A percentile compares a stretch with the other conserved stretches of the same genome.
These are phyloP conservation scores for Penaeus monodon DNA, from an alignment of 2,888 invertebrate species.

Conservation along the genomic window DNA sequence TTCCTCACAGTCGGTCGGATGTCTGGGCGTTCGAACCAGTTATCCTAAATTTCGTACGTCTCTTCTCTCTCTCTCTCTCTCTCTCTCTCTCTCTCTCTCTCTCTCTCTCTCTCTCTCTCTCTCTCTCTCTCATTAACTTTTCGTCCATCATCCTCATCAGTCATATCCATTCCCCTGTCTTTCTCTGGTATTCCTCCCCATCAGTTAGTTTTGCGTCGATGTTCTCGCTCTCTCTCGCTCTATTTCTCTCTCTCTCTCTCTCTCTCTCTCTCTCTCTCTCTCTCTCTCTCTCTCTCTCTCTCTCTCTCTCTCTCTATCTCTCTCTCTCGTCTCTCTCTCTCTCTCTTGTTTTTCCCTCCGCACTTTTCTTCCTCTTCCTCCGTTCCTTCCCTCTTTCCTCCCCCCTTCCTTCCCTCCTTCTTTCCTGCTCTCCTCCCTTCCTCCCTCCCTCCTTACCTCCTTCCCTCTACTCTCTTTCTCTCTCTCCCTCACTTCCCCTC, in stretches of 20 bases:
- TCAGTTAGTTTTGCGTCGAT: not conserved
- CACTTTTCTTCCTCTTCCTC: not conserved
- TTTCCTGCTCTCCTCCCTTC: not conserved
- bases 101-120: conserved; percentile 1
- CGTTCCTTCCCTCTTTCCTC: not conserved
- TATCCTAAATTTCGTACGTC: too few relatives aligned
- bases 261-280: conserved; percentile 3
- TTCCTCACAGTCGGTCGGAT: too few relatives aligned
- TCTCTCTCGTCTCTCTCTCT: not conserved
- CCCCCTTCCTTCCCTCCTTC: not conserved
- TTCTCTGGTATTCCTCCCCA: not conserved
- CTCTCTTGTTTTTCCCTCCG: not conserved
- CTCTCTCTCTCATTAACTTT: too few relatives aligned
- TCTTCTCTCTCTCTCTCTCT: not conserved
- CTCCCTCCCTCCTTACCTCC: not conserved
- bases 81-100: not conserved
- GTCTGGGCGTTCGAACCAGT: too few relatives aligned
- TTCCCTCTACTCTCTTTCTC: too few relatives aligned
- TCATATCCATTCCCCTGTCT: too few relatives aligned
- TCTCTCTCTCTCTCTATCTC: not conserved
- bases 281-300: conserved; percentile 5
- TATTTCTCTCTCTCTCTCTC: not conserved
- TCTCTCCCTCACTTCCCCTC: not conserved
- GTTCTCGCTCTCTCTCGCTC: not conserved
- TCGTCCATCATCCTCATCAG: too few relatives aligned